Evolutionary conservation across 2,113 vertebrate species (phyloP).

Genomic region (Microcebus murinus): DNA sequence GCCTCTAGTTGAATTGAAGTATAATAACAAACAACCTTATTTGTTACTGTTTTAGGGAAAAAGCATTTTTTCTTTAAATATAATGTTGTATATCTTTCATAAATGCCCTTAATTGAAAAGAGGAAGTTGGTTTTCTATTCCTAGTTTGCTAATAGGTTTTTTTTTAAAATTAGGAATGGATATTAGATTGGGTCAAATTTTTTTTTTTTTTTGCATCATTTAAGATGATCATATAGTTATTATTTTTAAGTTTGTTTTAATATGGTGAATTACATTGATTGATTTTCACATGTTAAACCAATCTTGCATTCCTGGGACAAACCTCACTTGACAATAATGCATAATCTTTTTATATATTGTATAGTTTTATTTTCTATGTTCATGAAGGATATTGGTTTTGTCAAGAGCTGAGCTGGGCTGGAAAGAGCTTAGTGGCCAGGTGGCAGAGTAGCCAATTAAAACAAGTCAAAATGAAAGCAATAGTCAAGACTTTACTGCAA

Average conservation of each 20-base stretch:
- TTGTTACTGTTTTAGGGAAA: background rate
- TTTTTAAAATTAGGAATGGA: background rate
- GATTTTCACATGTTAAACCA: background rate
- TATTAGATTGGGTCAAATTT: background rate
- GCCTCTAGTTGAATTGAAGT: background rate
- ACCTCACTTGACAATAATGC: background rate
- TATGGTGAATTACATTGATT: background rate
- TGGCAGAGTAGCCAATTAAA: background rate
- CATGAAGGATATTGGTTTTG: background rate
- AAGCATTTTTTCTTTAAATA: background rate
- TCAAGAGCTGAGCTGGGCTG: background rate
- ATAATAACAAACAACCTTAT: background rate
- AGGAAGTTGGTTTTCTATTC: background rate
- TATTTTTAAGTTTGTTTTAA: background rate
- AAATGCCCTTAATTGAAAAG: background rate
- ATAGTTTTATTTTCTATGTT: background rate
- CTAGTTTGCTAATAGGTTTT: background rate
- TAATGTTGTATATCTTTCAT: background rate
- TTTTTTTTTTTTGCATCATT: background rate
- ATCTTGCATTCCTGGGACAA: background rate
- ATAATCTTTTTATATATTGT: background rate
- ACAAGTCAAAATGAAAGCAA: background rate
- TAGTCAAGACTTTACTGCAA: background rate
- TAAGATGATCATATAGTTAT: background rate
- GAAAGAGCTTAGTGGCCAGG: background rate